Evolutionary conservation across 1,140 invertebrate genomes (phyloP).

Genomic region (Lepidostoma basale): DNA sequence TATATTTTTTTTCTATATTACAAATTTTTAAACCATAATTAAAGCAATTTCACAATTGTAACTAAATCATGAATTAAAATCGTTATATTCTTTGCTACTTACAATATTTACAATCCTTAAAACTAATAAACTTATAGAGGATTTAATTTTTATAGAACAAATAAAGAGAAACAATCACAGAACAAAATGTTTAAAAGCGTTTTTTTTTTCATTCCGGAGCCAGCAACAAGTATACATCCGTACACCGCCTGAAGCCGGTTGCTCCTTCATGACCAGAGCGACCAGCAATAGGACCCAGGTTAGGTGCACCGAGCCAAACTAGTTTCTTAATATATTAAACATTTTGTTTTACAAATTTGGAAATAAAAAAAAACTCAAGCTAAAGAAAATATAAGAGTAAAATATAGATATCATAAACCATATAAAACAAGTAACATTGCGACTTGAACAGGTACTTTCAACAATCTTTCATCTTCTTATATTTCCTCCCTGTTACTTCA

Average conservation of each 20-base stretch:
- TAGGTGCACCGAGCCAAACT: too few species aligned
- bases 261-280: too few species aligned
- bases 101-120: conserved; percentile 46
- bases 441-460: conserved; percentile 43
- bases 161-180: conserved; percentile 46
- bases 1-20: conserved; percentile 33
- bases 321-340: conserved; percentile 38
- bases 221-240: not conserved
- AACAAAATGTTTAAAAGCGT: conserved; percentile 45
- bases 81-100: conserved; percentile 44
- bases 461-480: conserved; percentile 10
- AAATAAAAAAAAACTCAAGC: conserved; percentile 26
- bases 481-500: conserved; percentile 11
- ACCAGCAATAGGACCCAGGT: too few species aligned
- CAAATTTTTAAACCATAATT: conserved; percentile 39
- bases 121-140: conserved; percentile 43
- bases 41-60: conserved; percentile 39
- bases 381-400: conserved; percentile 30
- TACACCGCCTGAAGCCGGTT: too few species aligned
- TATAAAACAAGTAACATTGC: conserved; percentile 46
- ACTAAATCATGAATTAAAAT: conserved; percentile 33
- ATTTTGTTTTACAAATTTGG: conserved; percentile 38
- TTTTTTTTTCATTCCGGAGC: conserved; percentile 24
- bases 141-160: conserved; percentile 43
- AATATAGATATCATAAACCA: conserved; percentile 36